A percentile compares a stretch with the other conserved stretches of the same genome.
Conservation (phyloP, 1,140 invertebrate genomes). For the Coptotermes formosanus region DNA sequence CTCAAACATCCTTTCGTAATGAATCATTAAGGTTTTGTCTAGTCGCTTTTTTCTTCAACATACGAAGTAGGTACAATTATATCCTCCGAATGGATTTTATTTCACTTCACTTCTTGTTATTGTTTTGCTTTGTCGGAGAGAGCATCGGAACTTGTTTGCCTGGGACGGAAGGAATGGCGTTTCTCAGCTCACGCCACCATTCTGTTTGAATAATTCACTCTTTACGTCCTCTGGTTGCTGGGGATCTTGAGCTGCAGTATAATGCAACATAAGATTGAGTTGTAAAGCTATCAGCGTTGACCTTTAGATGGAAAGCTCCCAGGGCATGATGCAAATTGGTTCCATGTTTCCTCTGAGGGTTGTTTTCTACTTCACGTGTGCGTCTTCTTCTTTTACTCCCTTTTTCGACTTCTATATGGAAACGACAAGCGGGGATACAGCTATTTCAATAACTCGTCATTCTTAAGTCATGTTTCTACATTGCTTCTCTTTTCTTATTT, state of each 20-base stretch:
- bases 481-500: not conserved
- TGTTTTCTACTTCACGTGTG: not conserved
- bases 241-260: constrained; percentile 1
- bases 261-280: constrained; percentile 27
- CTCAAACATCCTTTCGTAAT: too few relatives aligned
- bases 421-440: not conserved
- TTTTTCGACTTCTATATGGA: constrained; percentile 5
- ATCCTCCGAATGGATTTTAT: too few relatives aligned
- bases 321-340: constrained; percentile 26
- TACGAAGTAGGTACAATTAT: too few relatives aligned
- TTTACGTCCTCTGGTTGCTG: not conserved
- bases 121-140: not conserved
- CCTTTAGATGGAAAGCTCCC: constrained; percentile 27
- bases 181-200: not conserved
- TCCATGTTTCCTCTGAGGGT: constrained; percentile 24
- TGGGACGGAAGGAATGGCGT: not conserved
- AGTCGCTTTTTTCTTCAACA: too few relatives aligned
- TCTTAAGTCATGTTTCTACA: not conserved
- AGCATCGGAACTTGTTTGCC: not conserved
- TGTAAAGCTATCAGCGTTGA: constrained; percentile 28
- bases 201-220: constrained; percentile 13
- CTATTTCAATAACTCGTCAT: constrained; percentile 23
- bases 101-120: too few relatives aligned
- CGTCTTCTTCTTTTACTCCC: not conserved
- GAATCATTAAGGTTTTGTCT: too few relatives aligned